Evolutionary conservation across 1,140 invertebrate species (phyloP).

Genomic region (Neodiprion pinetum): DNA sequence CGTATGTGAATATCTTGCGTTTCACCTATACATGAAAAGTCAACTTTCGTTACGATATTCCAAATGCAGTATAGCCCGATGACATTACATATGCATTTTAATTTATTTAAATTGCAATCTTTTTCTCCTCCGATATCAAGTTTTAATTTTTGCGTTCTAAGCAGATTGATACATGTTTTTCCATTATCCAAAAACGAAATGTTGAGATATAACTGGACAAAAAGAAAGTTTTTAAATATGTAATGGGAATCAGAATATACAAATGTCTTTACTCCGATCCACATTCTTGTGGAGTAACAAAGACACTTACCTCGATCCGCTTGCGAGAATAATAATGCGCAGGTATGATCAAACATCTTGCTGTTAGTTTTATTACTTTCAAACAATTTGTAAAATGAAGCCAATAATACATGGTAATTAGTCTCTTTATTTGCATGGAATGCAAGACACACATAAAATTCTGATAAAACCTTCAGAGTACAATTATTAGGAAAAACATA

Average conservation of each 20-base stretch:
- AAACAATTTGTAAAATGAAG: neutral
- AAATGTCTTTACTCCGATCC: neutral
- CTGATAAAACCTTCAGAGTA: neutral
- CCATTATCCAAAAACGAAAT: too few relatives aligned
- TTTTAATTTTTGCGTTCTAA: too few relatives aligned
- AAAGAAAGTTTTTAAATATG: too few relatives aligned
- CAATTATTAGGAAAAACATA: neutral
- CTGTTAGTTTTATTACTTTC: neutral
- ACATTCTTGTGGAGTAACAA: neutral
- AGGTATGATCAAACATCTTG: neutral
- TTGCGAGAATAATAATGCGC: neutral
- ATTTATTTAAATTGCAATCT: too few relatives aligned
- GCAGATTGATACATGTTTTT: too few relatives aligned
- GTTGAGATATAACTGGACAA: too few relatives aligned
- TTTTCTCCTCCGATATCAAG: too few relatives aligned
- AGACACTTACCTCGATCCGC: neutral
- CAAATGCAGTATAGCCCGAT: too few relatives aligned
- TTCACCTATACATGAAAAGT: constrained; percentile 44
- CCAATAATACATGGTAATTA: neutral
- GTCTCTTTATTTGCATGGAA: neutral
- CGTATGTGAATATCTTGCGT: constrained; percentile 64
- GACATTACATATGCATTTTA: too few relatives aligned
- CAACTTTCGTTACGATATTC: neutral
- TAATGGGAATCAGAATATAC: too few relatives aligned
- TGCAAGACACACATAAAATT: neutral